These are phyloP conservation scores for Schizothorax lantsangensis DNA, from an alignment of 2,797 vertebrate species.

Conservation along the genomic window DNA sequence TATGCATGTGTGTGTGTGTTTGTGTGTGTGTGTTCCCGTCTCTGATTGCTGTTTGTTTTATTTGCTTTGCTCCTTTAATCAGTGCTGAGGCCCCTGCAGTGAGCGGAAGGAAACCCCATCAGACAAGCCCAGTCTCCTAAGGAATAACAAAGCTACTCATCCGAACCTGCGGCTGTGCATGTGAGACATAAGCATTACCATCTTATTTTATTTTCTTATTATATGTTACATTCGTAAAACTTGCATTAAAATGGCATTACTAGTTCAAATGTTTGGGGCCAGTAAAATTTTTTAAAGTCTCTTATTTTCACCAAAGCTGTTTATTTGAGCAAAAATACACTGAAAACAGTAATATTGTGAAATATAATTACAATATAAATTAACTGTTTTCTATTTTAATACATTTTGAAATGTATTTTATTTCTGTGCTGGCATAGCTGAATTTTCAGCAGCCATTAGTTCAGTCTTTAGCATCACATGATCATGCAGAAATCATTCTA, in stretches of 20 bases:
- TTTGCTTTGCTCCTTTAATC: conserved; percentile 56
- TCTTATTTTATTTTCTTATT: not conserved
- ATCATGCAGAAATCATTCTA: not conserved
- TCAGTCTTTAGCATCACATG: not conserved
- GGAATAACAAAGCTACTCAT: conserved; percentile 37
- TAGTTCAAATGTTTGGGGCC: not conserved
- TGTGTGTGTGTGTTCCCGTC: conserved; percentile 69
- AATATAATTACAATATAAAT: not conserved
- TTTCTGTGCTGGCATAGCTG: not conserved
- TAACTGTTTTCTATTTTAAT: not conserved
- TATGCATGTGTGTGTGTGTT: conserved; percentile 51
- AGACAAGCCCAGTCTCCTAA: conserved; percentile 44
- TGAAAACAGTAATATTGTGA: not conserved
- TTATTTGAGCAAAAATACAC: not conserved
- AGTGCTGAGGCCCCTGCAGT: conserved; percentile 41
- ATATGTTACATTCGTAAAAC: not conserved
- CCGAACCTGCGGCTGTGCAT: conserved; percentile 29
- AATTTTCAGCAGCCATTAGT: not conserved
- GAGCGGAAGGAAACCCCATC: conserved; percentile 52
- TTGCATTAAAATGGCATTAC: not conserved
- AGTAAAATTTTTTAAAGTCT: not conserved
- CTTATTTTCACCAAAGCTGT: not conserved
- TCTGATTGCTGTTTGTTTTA: conserved; percentile 71
- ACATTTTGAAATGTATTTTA: not conserved
- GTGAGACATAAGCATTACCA: not conserved